phyloP scores from a whole-genome alignment of 2,797 vertebrate species.

The Coregonus ussuriensis region DNA sequence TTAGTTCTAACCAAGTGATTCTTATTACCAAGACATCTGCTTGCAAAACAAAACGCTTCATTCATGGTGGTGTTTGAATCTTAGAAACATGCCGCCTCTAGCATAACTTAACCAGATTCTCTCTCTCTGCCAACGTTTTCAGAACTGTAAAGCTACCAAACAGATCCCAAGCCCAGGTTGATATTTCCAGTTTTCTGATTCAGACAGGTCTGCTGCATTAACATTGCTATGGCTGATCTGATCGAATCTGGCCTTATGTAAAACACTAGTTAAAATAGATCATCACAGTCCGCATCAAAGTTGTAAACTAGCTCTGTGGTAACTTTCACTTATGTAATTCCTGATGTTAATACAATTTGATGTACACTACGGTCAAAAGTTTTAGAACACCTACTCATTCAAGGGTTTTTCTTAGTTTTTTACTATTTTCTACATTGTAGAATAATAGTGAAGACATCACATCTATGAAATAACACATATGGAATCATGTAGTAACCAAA shows the following conservation, averaged over 20 bases:
- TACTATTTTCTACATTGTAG: no score
- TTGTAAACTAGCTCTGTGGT: neutral
- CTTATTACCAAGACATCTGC: neutral
- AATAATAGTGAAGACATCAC: no score
- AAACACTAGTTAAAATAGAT: neutral
- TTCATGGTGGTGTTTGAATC: neutral
- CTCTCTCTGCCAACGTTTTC: neutral
- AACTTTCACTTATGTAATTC: neutral
- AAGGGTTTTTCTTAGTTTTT: no score
- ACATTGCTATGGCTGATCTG: slow-evolving; percentile 1
- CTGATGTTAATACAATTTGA: neutral
- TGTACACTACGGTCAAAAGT: no score
- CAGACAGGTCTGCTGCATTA: neutral
- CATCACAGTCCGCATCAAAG: neutral
- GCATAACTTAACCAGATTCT: neutral
- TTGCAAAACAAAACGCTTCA: neutral
- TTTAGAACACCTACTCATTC: no score
- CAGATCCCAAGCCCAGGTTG: neutral
- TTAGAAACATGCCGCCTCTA: neutral
- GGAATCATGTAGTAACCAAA: no score
- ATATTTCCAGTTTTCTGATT: neutral
- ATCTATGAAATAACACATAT: no score
- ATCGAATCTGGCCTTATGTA: neutral
- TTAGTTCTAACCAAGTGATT: neutral
- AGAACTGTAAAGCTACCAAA: neutral